Conservation (phyloP, 2,797 vertebrate species). For the Sebastes diploproa region DNA sequence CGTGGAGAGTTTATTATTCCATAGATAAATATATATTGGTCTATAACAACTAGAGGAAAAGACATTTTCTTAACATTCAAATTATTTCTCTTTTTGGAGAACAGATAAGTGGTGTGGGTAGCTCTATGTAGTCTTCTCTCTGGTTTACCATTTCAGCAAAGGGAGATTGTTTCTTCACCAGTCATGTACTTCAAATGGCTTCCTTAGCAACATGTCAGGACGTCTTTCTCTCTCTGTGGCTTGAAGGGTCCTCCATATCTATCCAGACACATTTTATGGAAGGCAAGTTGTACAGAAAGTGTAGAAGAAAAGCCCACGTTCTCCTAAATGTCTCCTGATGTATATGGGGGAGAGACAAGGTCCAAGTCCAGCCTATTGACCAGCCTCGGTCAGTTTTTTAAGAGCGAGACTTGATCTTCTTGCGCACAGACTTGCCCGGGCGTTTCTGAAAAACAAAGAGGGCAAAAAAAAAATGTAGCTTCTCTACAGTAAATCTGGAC, state of each 20-base stretch:
- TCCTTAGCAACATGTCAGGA: not conserved
- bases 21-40: not conserved
- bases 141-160: not conserved
- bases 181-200: not conserved
- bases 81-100: not conserved
- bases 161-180: not conserved
- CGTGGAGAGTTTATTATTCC: not conserved
- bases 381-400: conserved; percentile 38
- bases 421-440: conserved; percentile 90
- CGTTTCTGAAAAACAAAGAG: conserved; percentile 86
- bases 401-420: conserved; percentile 89
- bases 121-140: not conserved
- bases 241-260: not conserved
- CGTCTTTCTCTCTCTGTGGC: not conserved
- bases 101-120: not conserved
- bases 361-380: conserved; percentile 22
- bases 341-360: not conserved
- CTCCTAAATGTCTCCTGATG: not conserved
- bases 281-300: not conserved
- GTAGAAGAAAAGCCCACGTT: not conserved
- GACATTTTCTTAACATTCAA: not conserved
- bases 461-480: not conserved
- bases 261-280: conserved; percentile 6
- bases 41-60: not conserved
- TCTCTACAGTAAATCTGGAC: not conserved